These are phyloP conservation scores for Ophion costatus DNA, from an alignment of 2,888 invertebrate genomes.

Conservation along the genomic window DNA sequence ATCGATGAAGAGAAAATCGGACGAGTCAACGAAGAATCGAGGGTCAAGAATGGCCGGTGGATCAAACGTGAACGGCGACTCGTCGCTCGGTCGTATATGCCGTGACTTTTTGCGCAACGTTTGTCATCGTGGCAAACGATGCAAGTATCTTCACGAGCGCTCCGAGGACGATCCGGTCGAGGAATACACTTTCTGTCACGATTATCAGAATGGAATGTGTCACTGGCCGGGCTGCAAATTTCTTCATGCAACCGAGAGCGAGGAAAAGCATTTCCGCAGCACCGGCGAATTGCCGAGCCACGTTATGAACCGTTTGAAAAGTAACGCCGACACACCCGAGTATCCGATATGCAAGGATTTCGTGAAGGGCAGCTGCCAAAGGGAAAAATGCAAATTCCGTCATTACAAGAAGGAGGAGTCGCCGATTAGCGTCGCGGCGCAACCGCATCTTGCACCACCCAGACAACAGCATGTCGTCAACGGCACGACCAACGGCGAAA, in stretches of 20 bases:
- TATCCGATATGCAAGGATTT: slow-evolving; percentile 85
- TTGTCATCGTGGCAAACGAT: slow-evolving; percentile 85
- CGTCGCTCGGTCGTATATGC: slow-evolving; percentile 83
- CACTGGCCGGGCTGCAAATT: slow-evolving; percentile 90
- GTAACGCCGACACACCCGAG: slow-evolving; percentile 81
- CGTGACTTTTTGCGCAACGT: slow-evolving; percentile 86
- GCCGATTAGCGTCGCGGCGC: slow-evolving; percentile 74
- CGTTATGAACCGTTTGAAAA: slow-evolving; percentile 78
- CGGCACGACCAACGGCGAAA: slow-evolving; percentile 73
- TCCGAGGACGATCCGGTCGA: slow-evolving; percentile 81
- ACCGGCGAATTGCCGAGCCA: slow-evolving; percentile 89
- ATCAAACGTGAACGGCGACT: slow-evolving; percentile 72
- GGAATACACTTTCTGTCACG: slow-evolving; percentile 86
- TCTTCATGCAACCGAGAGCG: slow-evolving; percentile 90
- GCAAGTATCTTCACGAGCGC: slow-evolving; percentile 85
- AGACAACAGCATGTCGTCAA: slow-evolving; percentile 77
- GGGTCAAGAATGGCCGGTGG: slow-evolving; percentile 74
- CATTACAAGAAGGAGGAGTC: slow-evolving; percentile 79
- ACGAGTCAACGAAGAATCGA: slow-evolving; percentile 51
- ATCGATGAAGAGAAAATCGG: slow-evolving; percentile 74
- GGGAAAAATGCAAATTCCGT: slow-evolving; percentile 78
- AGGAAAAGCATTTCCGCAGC: slow-evolving; percentile 90
- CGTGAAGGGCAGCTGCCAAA: slow-evolving; percentile 84
- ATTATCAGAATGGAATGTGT: slow-evolving; percentile 90
- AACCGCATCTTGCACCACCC: slow-evolving; percentile 74